phyloP scores from a whole-genome alignment of 2,113 vertebrate genomes.

The Polyodon spathula region DNA sequence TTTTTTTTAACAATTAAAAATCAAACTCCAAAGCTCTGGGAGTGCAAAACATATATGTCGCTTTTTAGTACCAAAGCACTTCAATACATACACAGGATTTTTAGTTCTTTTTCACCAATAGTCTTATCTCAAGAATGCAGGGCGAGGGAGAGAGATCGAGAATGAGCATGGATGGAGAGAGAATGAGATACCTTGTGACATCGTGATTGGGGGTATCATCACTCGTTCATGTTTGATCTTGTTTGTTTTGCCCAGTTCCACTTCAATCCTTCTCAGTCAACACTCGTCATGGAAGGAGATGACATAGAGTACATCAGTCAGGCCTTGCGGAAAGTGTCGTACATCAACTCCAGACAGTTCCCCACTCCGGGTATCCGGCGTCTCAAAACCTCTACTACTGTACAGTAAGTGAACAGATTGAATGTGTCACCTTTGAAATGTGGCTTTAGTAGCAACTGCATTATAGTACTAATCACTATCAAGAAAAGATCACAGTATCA shows the following conservation, averaged over 20 bases:
- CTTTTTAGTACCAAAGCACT: no score
- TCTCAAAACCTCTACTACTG: constrained; percentile 78
- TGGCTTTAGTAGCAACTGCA: no score
- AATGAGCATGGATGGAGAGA: background rate
- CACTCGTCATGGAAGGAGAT: constrained; percentile 90
- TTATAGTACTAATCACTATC: no score
- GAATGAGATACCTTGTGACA: constrained; percentile 1
- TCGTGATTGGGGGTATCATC: background rate
- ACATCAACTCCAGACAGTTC: constrained; percentile 95
- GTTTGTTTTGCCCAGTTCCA: constrained; percentile 66
- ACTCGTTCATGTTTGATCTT: background rate
- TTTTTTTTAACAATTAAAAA: no score
- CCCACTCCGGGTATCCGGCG: constrained; percentile 74
- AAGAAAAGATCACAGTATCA: no score
- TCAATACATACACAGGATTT: no score
- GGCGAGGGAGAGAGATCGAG: constrained; percentile 10
- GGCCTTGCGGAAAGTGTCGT: constrained; percentile 84
- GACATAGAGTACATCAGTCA: constrained; percentile 82
- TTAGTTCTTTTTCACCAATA: no score
- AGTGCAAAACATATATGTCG: no score
- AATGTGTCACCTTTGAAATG: background rate
- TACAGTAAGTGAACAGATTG: constrained; percentile 73
- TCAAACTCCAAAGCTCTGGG: no score
- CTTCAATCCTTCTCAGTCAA: constrained; percentile 92
- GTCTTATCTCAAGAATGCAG: background rate